Evolutionary conservation across 23 tunicate species (phyloP).

Genomic region (Trididemnum nubilum): DNA sequence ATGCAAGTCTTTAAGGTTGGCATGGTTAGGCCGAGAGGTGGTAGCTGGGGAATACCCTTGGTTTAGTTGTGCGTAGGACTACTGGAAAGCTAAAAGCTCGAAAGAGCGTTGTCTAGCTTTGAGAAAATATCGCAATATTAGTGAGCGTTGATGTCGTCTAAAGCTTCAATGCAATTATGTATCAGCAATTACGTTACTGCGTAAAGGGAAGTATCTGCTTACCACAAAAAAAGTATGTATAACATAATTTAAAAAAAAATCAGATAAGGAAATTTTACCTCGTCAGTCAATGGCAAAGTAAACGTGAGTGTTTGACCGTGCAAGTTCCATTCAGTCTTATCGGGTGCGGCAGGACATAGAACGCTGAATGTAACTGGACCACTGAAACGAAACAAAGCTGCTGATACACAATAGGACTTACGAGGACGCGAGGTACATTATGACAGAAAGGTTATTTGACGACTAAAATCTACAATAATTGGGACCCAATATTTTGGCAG

Average conservation of each 20-base stretch:
- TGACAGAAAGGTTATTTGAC: background rate
- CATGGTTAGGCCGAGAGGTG: too few relatives aligned
- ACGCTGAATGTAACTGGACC: slow-evolving; percentile 79
- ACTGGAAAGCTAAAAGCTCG: too few relatives aligned
- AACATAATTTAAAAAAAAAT: background rate
- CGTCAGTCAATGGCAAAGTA: slow-evolving; percentile 89
- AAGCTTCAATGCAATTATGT: too few relatives aligned
- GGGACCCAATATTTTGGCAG: too few relatives aligned
- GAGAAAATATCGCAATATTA: too few relatives aligned
- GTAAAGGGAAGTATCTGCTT: too few relatives aligned
- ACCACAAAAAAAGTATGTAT: background rate
- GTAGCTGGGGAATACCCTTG: too few relatives aligned
- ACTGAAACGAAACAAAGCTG: slow-evolving; percentile 37
- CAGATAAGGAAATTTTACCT: slow-evolving; percentile 25
- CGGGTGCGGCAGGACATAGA: slow-evolving; percentile 79
- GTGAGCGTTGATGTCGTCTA: too few relatives aligned
- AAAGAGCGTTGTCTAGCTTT: too few relatives aligned
- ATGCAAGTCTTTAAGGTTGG: too few relatives aligned
- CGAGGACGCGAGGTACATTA: background rate
- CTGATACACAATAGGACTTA: background rate
- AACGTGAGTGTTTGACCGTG: slow-evolving; percentile 85
- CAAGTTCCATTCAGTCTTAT: slow-evolving; percentile 86
- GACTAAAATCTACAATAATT: background rate
- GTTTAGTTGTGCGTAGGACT: too few relatives aligned
- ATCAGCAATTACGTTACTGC: too few relatives aligned